Percentiles rank a stretch among this genome's conserved stretches.
These are phyloP conservation scores for Platerodrilus igneus DNA, from an alignment of 2,888 invertebrate genomes.

Conservation along the genomic window DNA sequence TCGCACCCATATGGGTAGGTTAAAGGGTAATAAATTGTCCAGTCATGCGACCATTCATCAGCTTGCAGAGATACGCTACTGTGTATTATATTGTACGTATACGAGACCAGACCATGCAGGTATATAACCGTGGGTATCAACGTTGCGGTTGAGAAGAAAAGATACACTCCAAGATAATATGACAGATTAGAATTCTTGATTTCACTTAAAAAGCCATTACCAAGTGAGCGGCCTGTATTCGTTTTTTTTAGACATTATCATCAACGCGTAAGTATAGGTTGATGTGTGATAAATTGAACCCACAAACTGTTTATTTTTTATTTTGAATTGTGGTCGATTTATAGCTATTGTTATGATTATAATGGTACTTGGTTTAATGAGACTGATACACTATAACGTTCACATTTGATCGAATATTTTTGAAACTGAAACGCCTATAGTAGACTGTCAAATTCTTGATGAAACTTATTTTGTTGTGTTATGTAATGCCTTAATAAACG, in stretches of 20 bases:
- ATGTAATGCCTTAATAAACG: too few species aligned
- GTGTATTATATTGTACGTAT: too few species aligned
- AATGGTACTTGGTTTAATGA: too few species aligned
- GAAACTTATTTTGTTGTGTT: too few species aligned
- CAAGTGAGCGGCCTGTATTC: conserved; percentile 32
- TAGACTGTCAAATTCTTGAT: too few species aligned
- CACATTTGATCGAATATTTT: too few species aligned
- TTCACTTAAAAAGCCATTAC: conserved; percentile 44
- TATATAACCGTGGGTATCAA: conserved; percentile 27
- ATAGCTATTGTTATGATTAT: too few species aligned
- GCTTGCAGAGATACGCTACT: conserved; percentile 34
- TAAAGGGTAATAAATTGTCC: conserved; percentile 33
- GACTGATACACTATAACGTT: too few species aligned
- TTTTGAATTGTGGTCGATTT: too few species aligned
- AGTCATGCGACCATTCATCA: conserved; percentile 35
- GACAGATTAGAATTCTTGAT: conserved; percentile 41
- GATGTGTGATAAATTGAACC: conserved; percentile 38
- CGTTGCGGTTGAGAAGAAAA: too few species aligned
- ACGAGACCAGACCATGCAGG: too few species aligned
- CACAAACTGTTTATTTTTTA: conserved; percentile 31
- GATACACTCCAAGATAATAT: conserved; percentile 31
- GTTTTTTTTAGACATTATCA: conserved; percentile 37
- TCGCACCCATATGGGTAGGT: conserved; percentile 29
- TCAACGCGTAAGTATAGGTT: conserved; percentile 31
- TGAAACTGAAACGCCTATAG: too few species aligned